These are phyloP conservation scores for Sebastes trivittatus DNA, from an alignment of 2,797 vertebrate species.

Conservation along the genomic window DNA sequence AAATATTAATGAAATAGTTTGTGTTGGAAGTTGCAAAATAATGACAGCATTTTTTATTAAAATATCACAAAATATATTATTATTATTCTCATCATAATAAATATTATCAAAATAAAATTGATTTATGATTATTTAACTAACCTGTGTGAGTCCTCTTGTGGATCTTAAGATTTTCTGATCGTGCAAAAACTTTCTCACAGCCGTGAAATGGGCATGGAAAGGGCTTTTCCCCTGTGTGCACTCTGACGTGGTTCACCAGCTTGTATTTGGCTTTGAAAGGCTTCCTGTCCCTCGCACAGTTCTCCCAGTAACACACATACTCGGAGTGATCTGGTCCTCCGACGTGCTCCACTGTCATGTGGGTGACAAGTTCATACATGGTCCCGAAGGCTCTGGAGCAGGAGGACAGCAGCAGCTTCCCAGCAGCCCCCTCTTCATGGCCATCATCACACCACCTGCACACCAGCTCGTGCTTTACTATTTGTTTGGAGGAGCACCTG, in stretches of 20 bases:
- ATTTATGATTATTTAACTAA: constrained; percentile 54
- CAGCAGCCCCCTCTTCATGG: constrained; percentile 68
- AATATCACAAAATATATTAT: constrained; percentile 1
- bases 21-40: not conserved
- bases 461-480: constrained; percentile 79
- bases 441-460: constrained; percentile 84
- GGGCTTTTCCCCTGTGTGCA: constrained; percentile 82
- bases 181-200: constrained; percentile 83
- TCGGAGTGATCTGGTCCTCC: constrained; percentile 77
- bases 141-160: constrained; percentile 87
- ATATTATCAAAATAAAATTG: not conserved
- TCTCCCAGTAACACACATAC: constrained; percentile 84
- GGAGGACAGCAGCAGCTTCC: constrained; percentile 53
- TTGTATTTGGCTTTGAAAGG: constrained; percentile 85
- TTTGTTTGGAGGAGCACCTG: constrained; percentile 83
- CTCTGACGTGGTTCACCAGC: constrained; percentile 82
- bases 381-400: constrained; percentile 83
- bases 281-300: constrained; percentile 77
- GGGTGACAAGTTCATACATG: constrained; percentile 86
- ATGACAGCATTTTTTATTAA: not conserved
- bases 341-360: constrained; percentile 85
- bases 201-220: constrained; percentile 78
- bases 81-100: constrained; percentile 16
- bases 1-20: not conserved
- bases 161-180: constrained; percentile 85